A percentile compares a stretch with the other conserved stretches of the same genome.
phyloP scores from a whole-genome alignment of 1,140 invertebrate genomes.

The Linepithema humile region DNA sequence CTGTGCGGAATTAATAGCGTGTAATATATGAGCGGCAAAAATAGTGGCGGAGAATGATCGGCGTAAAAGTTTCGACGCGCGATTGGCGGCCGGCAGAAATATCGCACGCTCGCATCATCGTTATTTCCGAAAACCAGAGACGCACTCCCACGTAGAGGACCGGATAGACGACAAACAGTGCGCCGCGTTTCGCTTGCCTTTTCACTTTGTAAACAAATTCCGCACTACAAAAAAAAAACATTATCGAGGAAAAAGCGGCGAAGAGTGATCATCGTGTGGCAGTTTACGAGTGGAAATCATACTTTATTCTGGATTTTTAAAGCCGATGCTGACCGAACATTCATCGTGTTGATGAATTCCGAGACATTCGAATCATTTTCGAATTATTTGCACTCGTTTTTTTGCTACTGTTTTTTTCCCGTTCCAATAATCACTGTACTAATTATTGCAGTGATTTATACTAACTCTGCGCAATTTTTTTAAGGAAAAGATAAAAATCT shows the following conservation, averaged over 20 bases:
- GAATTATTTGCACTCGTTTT: neutral
- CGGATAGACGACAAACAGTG: conserved; percentile 67
- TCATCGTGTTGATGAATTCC: neutral
- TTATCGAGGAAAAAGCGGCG: neutral
- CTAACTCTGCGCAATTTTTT: neutral
- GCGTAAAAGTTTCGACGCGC: conserved; percentile 52
- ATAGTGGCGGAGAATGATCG: conserved; percentile 32
- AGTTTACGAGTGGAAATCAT: neutral
- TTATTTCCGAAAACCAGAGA: conserved; percentile 70
- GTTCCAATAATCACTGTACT: too few species aligned
- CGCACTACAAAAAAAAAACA: neutral
- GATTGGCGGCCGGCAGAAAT: conserved; percentile 61
- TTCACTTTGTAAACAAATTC: conserved; percentile 50
- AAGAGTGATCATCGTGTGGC: neutral
- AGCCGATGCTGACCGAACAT: neutral
- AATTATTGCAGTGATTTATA: neutral
- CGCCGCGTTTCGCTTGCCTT: neutral
- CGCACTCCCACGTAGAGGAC: conserved; percentile 55
- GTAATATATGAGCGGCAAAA: conserved; percentile 22
- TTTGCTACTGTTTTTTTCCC: too few species aligned
- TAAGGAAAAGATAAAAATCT: too few species aligned
- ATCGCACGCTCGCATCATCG: conserved; percentile 69
- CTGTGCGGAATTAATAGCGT: neutral
- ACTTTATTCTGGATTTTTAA: conserved; percentile 4
- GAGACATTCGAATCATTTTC: neutral